Evolutionary conservation across 2,797 vertebrate genomes (phyloP).

Genomic region (Lophius americanus): DNA sequence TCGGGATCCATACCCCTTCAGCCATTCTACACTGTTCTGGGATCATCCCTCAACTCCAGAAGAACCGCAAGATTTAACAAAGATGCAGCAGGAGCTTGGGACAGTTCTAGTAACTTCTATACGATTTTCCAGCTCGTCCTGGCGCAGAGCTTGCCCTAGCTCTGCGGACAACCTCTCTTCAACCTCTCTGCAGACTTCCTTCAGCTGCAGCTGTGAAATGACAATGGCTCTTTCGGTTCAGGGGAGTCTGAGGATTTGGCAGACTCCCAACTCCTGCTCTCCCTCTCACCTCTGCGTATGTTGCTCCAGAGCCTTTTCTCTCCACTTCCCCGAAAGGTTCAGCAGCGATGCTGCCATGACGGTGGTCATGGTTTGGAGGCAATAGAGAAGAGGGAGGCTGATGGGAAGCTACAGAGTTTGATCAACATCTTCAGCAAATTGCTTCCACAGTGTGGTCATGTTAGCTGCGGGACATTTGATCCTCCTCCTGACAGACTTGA

Average conservation of each 20-base stretch:
- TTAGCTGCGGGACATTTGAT: not conserved
- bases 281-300: not conserved
- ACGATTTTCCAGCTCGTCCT: too few relatives aligned
- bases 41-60: too few relatives aligned
- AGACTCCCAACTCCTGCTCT: not conserved
- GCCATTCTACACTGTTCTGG: too few relatives aligned
- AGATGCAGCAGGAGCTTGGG: too few relatives aligned
- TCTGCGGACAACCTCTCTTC: not conserved
- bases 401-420: too few relatives aligned
- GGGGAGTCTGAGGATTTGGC: not conserved
- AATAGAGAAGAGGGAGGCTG: too few relatives aligned
- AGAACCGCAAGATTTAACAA: too few relatives aligned
- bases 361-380: not conserved
- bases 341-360: not conserved
- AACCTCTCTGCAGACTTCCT: not conserved
- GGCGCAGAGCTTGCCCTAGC: not conserved
- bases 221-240: not conserved
- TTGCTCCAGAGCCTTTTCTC: not conserved
- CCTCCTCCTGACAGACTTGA: not conserved
- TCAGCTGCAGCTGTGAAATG: not conserved
- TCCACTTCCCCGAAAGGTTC: not conserved
- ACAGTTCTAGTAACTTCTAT: too few relatives aligned
- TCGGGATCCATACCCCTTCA: too few relatives aligned
- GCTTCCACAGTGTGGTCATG: not conserved
- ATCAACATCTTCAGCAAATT: not conserved